Evolutionary conservation across 2,113 vertebrate genomes (phyloP), one percentile per base, ranked within the genome.

Genomic region (Oreamnos americanus): DNA sequence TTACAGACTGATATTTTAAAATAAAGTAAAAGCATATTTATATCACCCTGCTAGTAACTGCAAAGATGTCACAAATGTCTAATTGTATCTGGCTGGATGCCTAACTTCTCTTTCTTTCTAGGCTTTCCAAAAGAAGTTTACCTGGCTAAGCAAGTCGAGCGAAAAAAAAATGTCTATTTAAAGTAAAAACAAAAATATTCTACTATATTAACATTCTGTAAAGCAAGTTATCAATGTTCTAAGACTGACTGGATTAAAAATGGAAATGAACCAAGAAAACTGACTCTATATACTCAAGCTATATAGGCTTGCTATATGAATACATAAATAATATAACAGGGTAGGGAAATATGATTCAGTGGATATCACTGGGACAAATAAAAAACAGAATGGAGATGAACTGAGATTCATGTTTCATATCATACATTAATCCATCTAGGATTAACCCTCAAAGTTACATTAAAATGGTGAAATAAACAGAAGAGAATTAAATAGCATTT

Each of bases 131-230:
- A 76, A 90, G 53, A 83, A 76, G 33, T 74, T n/a, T 49, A 53
- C 9, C 14, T 78, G 10, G 39, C n/a, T 11, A 43, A 58, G 16
- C 30, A 90, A 30, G 39, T 39, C 21, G 26, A 74, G n/a, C 55
- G 28, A 13, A 26, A 28, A 84, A 71, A 86, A 58, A 84, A 21
- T 36, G 47, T 74, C 60, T 91, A 47, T 91, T 81, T 62, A 74
- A 88, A 89, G 53, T 91, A 97, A 96, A 96, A 93, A 96, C 71
- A 94, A 87, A 89, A 43, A 28, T 74, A 71, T n/a, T 55, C 53
- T 94, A 87, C 51, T 58, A 95, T 30, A 91, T 49, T 84, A 94
- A 91, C 84, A 89, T 89, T 92, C 47, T 62, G 36, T 71, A n/a
- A 89, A 64, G 88, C 76, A 45, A 89, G 39, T 28, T 90, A 74